Percentiles rank a stretch among this genome's conserved stretches.
These are phyloP conservation scores for Dreissena polymorpha DNA, from an alignment of 1,140 invertebrate species.

Conservation along the genomic window DNA sequence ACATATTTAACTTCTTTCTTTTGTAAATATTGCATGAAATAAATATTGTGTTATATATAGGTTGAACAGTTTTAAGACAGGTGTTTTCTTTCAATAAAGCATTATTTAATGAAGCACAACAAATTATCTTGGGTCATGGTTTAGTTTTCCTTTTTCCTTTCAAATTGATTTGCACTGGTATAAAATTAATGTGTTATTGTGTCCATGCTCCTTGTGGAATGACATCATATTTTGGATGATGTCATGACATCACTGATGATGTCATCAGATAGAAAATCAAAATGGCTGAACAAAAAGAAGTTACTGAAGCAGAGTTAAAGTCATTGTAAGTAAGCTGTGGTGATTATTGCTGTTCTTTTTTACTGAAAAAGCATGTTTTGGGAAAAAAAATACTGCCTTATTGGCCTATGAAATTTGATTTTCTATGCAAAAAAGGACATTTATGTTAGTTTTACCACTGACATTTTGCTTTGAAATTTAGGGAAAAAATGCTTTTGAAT, in stretches of 20 bases:
- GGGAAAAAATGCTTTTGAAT: too few species aligned
- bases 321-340: background rate
- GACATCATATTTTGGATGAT: background rate
- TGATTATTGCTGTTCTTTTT: too few species aligned
- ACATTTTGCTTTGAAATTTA: too few species aligned
- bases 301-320: background rate
- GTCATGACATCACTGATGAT: slow-evolving; percentile 6
- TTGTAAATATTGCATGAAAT: background rate
- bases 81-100: too few species aligned
- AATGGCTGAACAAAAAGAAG: background rate
- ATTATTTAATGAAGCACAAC: too few species aligned
- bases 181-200: background rate
- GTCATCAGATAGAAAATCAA: background rate
- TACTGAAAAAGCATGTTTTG: background rate
- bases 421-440: background rate
- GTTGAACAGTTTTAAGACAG: too few species aligned
- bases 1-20: background rate
- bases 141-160: too few species aligned
- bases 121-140: too few species aligned
- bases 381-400: background rate
- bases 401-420: background rate
- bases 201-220: background rate
- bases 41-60: background rate
- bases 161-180: too few species aligned
- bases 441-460: background rate